Conservation (phyloP, 2,113 vertebrate species). For the Stigmatopora argus region DNA sequence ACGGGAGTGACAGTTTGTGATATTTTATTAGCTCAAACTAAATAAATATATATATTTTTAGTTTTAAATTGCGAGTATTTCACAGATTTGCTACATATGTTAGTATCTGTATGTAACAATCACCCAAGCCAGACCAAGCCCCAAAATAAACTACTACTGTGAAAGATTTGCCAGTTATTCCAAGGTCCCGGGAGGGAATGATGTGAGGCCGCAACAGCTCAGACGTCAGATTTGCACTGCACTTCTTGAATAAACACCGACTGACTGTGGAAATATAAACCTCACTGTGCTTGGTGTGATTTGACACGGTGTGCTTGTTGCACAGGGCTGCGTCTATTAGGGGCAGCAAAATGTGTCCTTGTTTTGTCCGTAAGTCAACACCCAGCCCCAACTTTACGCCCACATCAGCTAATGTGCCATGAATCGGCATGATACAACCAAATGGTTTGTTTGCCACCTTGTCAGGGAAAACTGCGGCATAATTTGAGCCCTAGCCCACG, state of each 20-base stretch:
- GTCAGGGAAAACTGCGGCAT: slow-evolving; percentile 2
- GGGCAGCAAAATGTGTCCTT: slow-evolving; percentile 33
- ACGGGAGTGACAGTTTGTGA: too few relatives aligned
- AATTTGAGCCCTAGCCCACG: slow-evolving; percentile 2
- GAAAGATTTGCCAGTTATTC: slow-evolving; percentile 63
- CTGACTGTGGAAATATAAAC: slow-evolving; percentile 63
- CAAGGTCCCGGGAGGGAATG: slow-evolving; percentile 66
- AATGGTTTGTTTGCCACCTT: slow-evolving; percentile 10
- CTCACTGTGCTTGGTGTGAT: slow-evolving; percentile 32
- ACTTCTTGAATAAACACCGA: slow-evolving; percentile 65
- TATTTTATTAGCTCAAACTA: too few relatives aligned
- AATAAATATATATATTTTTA: too few relatives aligned
- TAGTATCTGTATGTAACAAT: slow-evolving; percentile 1
- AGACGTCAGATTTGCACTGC: slow-evolving; percentile 60
- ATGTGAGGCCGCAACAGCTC: slow-evolving; percentile 54
- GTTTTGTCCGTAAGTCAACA: slow-evolving; percentile 41
- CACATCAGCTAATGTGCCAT: slow-evolving; percentile 21
- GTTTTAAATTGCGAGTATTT: not conserved
- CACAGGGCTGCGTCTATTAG: slow-evolving; percentile 29
- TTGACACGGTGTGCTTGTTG: slow-evolving; percentile 50
- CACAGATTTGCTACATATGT: not conserved
- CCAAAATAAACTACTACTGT: slow-evolving; percentile 59
- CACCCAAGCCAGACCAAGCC: not conserved
- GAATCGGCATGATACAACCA: slow-evolving; percentile 19
- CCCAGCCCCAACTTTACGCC: slow-evolving; percentile 7